Evolutionary conservation across 2,113 vertebrate genomes (phyloP), one percentile per base, ranked within the genome.

Genomic region (Pomatorhinus ruficollis): DNA sequence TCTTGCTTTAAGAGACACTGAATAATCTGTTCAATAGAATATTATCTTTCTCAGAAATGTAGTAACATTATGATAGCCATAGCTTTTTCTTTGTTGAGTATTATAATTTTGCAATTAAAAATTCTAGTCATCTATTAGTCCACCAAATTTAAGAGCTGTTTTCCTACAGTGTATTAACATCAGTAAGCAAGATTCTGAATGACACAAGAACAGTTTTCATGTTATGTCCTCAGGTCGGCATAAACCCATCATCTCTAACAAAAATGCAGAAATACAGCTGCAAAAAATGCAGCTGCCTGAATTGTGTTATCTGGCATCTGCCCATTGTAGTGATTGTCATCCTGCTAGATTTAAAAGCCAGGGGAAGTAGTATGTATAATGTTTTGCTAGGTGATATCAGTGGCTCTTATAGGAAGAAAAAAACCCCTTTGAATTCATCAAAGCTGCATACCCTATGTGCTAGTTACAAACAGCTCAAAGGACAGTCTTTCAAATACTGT

Each of bases 261-360:
- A 74, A 90, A 93, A 86, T 44, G 23, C 45, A 68, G 35, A 50
- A 80, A 4, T 50, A 65, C 59, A 77, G 78, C 78, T 90, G 74
- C 81, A 89, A 66, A 83, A 81, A 66, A 30, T 70, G 44, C 65
- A 92, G 68, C 85, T 87, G 50, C 35, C 42, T 83, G 65, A 77
- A 50, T 18, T 39, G 8, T 68, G 68, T 50, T 63, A 19, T 42
- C n/a, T 72, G 61, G 40, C n/a, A 45, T 83, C 35, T 86, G 75
- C 56, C 15, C 35, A 45, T 39, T 39, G 33, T 8, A 70, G 45
- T 0, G 0, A 35, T 53, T 2, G 3, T 19, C 17, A 16, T 96
- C 90, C 59, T 90, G 54, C 66, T 90, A 49, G 60, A 54, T 24
- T 85, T 84, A 35, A 80, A 92, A 85, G 60, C 54, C 40, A 69